phyloP scores from a whole-genome alignment of 2,797 vertebrate species.

The Geotrypetes seraphini region DNA sequence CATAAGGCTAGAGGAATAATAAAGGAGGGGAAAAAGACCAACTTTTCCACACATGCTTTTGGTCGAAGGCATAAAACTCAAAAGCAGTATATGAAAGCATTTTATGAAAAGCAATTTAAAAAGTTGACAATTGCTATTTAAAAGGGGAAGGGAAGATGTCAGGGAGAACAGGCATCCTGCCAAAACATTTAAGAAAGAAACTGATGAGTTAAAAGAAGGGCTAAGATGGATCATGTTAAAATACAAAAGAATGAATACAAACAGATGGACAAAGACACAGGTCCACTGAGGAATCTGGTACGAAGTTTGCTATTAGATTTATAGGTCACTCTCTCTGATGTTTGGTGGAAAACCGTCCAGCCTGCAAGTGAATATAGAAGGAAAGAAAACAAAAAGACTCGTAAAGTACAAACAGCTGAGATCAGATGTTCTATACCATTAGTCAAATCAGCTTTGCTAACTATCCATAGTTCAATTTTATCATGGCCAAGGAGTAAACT shows the following conservation, averaged over 20 bases:
- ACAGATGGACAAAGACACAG: constrained; percentile 99
- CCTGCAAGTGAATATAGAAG: constrained; percentile 85
- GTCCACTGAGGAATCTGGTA: constrained; percentile 99
- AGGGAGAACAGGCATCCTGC: constrained; percentile 40
- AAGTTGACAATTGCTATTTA: constrained; percentile 30
- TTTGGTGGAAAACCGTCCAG: constrained; percentile 94
- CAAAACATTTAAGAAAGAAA: constrained; percentile 42
- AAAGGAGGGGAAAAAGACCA: constrained; percentile 56
- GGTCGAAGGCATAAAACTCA: constrained; percentile 58
- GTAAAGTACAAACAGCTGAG: constrained; percentile 65
- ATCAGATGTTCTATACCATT: constrained; percentile 56
- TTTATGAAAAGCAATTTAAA: constrained; percentile 49
- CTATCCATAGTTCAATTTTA: constrained; percentile 55
- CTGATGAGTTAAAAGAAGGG: constrained; percentile 39
- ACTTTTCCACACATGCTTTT: constrained; percentile 58
- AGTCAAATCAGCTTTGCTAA: constrained; percentile 59
- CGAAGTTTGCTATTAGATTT: constrained; percentile 98
- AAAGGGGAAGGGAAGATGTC: constrained; percentile 4
- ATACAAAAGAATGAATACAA: constrained; percentile 94
- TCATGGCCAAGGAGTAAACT: constrained; percentile 54
- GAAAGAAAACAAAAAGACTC: constrained; percentile 73
- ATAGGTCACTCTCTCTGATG: constrained; percentile 92
- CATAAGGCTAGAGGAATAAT: constrained; percentile 53
- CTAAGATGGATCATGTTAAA: constrained; percentile 67
- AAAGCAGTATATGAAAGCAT: constrained; percentile 77